These are phyloP conservation scores for Cliona cf. orientalis DNA, from an alignment of 37 sponge, comb jelly and placozoan genomes.

Conservation along the genomic window DNA sequence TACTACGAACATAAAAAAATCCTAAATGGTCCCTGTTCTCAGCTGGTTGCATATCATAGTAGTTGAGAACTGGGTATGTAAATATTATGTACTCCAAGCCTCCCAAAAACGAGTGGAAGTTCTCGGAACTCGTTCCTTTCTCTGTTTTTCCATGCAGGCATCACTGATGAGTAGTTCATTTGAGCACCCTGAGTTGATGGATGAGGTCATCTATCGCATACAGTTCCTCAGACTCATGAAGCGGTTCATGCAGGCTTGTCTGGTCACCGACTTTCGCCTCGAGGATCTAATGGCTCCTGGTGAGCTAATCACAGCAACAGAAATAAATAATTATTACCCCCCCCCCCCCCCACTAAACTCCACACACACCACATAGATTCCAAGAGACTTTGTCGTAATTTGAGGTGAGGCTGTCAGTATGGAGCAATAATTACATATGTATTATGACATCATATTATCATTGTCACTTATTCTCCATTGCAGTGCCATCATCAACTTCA, in stretches of 20 bases:
- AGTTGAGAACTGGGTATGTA: too few relatives aligned
- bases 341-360: too few relatives aligned
- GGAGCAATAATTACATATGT: too few relatives aligned
- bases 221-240: conserved; percentile 2
- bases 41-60: too few relatives aligned
- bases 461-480: neutral
- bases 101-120: too few relatives aligned
- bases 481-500: neutral
- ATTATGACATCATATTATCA: too few relatives aligned
- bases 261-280: neutral
- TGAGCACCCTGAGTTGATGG: conserved; percentile 9
- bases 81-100: too few relatives aligned
- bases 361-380: too few relatives aligned
- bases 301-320: too few relatives aligned
- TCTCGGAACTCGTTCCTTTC: neutral
- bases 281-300: neutral
- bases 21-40: too few relatives aligned
- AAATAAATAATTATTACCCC: too few relatives aligned
- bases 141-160: neutral
- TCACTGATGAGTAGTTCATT: neutral
- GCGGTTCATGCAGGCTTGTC: neutral
- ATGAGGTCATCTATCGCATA: neutral
- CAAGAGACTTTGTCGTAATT: neutral
- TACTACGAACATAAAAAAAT: too few relatives aligned
- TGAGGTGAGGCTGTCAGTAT: neutral